These are phyloP conservation scores for Microtus pennsylvanicus DNA, from an alignment of 2,113 vertebrate genomes.

Conservation along the genomic window DNA sequence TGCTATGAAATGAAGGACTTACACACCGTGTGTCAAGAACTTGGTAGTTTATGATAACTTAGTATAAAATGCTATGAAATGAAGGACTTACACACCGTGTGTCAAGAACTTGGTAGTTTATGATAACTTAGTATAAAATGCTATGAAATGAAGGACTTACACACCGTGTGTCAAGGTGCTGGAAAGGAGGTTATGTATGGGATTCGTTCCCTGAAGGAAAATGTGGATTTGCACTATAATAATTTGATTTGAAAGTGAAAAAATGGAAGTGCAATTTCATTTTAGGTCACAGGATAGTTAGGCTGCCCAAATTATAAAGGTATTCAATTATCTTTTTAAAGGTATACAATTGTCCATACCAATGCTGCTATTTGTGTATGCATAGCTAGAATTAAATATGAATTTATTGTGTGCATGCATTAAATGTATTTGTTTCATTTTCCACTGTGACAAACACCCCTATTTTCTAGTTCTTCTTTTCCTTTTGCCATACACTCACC, in stretches of 20 bases:
- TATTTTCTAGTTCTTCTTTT: slow-evolving; percentile 1
- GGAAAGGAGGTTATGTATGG: background rate
- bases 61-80: too few species aligned
- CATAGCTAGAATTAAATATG: background rate
- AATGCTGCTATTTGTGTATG: background rate
- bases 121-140: background rate
- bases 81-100: too few species aligned
- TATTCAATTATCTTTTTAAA: background rate
- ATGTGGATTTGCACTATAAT: background rate
- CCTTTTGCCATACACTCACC: background rate
- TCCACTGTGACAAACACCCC: background rate
- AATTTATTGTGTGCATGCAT: background rate
- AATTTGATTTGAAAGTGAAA: background rate
- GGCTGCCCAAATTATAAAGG: background rate
- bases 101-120: too few species aligned
- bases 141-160: background rate
- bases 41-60: too few species aligned
- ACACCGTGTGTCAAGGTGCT: background rate
- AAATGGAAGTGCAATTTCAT: background rate
- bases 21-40: background rate
- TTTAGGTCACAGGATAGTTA: background rate
- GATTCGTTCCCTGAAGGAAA: background rate
- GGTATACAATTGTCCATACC: background rate
- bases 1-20: background rate
- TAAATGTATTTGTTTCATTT: background rate